These are phyloP conservation scores for Sylvia borin DNA, from an alignment of 2,797 vertebrate species.

Conservation along the genomic window DNA sequence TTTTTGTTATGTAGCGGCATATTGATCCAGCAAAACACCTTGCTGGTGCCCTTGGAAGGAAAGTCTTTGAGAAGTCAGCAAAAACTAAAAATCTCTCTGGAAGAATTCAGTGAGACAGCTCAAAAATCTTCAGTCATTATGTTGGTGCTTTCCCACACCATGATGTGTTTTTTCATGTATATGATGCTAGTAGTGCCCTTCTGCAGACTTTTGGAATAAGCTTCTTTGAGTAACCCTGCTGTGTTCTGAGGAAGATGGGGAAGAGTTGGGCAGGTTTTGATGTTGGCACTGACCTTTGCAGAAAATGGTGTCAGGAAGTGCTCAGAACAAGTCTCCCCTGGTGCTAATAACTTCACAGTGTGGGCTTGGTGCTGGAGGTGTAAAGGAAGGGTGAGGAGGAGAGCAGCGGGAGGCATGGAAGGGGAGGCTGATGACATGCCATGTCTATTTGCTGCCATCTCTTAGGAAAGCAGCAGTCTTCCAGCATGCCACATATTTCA, in stretches of 20 bases:
- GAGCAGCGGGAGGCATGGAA: not conserved
- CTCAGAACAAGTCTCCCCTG: not conserved
- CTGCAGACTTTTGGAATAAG: not conserved
- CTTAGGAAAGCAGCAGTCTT: not conserved
- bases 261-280: not conserved
- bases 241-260: not conserved
- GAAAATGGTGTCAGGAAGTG: not conserved
- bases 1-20: not conserved
- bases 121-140: not conserved
- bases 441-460: not conserved
- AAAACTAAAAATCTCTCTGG: not conserved
- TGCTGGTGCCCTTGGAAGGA: not conserved
- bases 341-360: not conserved
- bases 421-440: no score
- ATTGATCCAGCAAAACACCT: not conserved
- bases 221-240: not conserved
- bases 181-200: not conserved
- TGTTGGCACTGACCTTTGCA: not conserved
- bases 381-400: not conserved
- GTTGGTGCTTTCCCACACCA: not conserved
- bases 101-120: not conserved
- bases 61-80: not conserved
- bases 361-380: not conserved
- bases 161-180: not conserved
- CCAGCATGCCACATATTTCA: rapidly evolving